These are phyloP conservation scores for Elymnias hypermnestra DNA, from an alignment of 1,140 invertebrate genomes.

Conservation along the genomic window DNA sequence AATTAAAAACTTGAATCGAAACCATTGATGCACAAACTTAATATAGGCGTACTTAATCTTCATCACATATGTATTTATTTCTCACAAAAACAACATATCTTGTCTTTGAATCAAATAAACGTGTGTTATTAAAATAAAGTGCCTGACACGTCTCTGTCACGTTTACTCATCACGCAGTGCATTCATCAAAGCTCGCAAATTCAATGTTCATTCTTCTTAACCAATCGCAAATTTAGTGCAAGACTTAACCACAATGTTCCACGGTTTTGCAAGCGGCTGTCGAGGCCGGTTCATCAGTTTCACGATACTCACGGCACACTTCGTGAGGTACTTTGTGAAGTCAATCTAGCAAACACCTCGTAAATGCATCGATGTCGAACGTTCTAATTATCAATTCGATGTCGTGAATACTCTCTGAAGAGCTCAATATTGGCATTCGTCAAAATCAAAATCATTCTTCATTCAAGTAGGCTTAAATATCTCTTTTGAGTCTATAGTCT, in stretches of 20 bases:
- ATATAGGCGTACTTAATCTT: no score
- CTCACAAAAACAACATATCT: neutral
- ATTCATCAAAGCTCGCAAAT: slow-evolving; percentile 17
- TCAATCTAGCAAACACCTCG: slow-evolving; percentile 14
- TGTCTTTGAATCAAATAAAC: neutral
- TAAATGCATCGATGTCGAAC: slow-evolving; percentile 3
- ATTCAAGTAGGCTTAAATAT: no score
- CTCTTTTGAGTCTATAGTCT: no score
- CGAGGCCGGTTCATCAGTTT: slow-evolving; percentile 46
- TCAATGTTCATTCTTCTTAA: slow-evolving; percentile 33
- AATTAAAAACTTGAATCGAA: no score
- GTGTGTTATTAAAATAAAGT: slow-evolving; percentile 2
- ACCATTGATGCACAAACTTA: no score
- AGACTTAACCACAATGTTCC: slow-evolving; percentile 46
- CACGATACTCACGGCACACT: slow-evolving; percentile 40
- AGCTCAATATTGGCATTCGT: no score
- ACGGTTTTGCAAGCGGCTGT: slow-evolving; percentile 48
- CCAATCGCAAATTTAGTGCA: slow-evolving; percentile 57
- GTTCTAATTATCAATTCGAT: slow-evolving; percentile 9
- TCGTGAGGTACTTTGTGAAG: slow-evolving; percentile 32
- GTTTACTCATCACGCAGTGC: slow-evolving; percentile 9
- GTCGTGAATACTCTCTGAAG: no score
- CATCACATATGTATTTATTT: no score
- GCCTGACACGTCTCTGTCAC: neutral
- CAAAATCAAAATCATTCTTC: no score